Percentiles rank a stretch among this genome's conserved stretches.
These are phyloP conservation scores for Petrocephalus schoutedeni DNA, from an alignment of 2,797 vertebrate genomes.

Conservation along the genomic window DNA sequence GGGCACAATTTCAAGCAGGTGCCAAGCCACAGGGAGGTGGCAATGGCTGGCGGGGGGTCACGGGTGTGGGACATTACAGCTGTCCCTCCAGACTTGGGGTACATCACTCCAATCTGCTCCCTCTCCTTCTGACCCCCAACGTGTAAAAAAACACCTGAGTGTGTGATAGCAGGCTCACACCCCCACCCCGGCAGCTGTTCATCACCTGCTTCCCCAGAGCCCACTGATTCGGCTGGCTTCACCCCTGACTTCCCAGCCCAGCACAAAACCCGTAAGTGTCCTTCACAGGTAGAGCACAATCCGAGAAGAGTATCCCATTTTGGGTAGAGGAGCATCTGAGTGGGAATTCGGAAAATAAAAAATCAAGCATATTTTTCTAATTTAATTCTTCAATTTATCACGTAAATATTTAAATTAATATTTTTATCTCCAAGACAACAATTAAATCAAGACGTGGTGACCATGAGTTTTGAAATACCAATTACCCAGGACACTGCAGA, in stretches of 20 bases:
- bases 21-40: constrained; percentile 45
- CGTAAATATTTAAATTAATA: neutral
- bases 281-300: neutral
- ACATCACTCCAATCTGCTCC: constrained; percentile 64
- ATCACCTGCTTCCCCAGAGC: constrained; percentile 40
- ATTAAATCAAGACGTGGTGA: neutral
- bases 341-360: too few species aligned
- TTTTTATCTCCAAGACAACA: neutral
- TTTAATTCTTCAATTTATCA: neutral
- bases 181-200: constrained; percentile 47
- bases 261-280: neutral
- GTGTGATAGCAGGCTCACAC: constrained; percentile 34
- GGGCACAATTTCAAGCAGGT: constrained; percentile 80
- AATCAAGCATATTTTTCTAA: neutral
- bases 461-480: neutral
- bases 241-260: constrained; percentile 16
- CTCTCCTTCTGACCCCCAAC: neutral
- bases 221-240: constrained; percentile 25
- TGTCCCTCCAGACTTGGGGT: constrained; percentile 63
- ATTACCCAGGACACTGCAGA: neutral
- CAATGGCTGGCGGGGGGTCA: constrained; percentile 32
- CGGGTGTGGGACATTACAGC: constrained; percentile 56
- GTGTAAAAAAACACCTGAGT: neutral
- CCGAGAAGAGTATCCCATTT: neutral
- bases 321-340: neutral